Evolutionary conservation across 2,113 vertebrate species (phyloP), one percentile per base, ranked within the genome.

Genomic region (Hystrix cristata): DNA sequence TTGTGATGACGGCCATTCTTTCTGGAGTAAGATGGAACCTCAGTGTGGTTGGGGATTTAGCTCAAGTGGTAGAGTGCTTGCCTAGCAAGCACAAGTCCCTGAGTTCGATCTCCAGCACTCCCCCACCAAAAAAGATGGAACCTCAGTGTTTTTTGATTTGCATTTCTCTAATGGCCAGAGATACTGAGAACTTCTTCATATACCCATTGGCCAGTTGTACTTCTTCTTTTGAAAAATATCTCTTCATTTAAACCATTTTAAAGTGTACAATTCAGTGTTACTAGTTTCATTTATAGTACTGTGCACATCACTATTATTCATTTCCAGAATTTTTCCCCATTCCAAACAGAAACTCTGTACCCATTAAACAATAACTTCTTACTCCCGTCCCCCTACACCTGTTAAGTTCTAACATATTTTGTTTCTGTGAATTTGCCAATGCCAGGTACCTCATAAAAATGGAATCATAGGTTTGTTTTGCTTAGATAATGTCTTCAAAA

Each of bases 391-490:
- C 5, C 19, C 23, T 51, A 27, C 10, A 9, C 31, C 51, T 59
- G 14, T 67, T 27, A 64, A 87, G 7, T 19, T 83, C 87, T 87
- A 21, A 31, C 87, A 43, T 96, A 34, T 21, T 91, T 87, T 87
- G 27, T 87, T 7, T 43, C 48, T 83, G 34, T 89, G 83, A 72
- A 82, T 86, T 83, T 86, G 9, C 43, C 48, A 79, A 10, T 69
- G 71, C 57, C 69, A 53, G 25, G 16, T 64, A 55, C 19, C 21
- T 74, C 27, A 21, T 55, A 16, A 5, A 79, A 79, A 46, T 60
- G 19, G 57, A 90, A 59, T 87, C 23, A 46, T 10, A 90, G n/a
- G 59, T 13, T 90, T 69, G 64, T 71, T 97, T 97, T 15, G 27
- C 48, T 51, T 89, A 86, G 5, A 12, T 64, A 86, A 48, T 71